phyloP scores from a whole-genome alignment of 2,888 invertebrate species.

The Epinotia bilunana region DNA sequence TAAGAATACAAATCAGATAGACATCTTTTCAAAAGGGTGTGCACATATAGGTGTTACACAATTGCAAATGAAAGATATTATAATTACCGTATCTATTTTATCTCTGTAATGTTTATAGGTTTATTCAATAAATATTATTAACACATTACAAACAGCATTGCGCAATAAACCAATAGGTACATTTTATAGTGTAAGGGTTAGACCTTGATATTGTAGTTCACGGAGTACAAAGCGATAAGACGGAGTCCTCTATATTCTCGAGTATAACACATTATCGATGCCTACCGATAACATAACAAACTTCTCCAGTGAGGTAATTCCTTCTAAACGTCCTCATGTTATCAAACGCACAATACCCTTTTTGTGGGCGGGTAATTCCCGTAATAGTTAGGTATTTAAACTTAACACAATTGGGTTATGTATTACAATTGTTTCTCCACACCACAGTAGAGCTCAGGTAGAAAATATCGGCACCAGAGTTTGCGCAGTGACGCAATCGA shows the following conservation, averaged over 20 bases:
- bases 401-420: constrained; percentile 1
- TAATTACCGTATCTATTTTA: too few species aligned
- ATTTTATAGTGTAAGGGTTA: not conserved
- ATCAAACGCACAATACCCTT: constrained; percentile 6
- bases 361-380: not conserved
- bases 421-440: not conserved
- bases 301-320: not conserved
- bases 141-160: not conserved
- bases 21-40: too few species aligned
- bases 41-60: too few species aligned
- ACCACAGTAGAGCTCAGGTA: constrained; percentile 16
- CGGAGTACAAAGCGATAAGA: not conserved
- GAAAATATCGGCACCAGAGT: not conserved
- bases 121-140: not conserved
- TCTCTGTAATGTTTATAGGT: too few species aligned
- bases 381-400: not conserved
- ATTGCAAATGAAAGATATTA: too few species aligned
- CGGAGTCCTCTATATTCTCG: not conserved
- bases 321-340: not conserved
- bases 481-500: constrained; percentile 1
- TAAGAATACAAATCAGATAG: too few species aligned
- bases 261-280: not conserved
- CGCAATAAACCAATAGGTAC: not conserved
- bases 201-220: constrained; percentile 5
- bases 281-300: constrained; percentile 5